phyloP scores from a whole-genome alignment of 2,888 invertebrate genomes.

The Eudasyphora cyanicolor region DNA sequence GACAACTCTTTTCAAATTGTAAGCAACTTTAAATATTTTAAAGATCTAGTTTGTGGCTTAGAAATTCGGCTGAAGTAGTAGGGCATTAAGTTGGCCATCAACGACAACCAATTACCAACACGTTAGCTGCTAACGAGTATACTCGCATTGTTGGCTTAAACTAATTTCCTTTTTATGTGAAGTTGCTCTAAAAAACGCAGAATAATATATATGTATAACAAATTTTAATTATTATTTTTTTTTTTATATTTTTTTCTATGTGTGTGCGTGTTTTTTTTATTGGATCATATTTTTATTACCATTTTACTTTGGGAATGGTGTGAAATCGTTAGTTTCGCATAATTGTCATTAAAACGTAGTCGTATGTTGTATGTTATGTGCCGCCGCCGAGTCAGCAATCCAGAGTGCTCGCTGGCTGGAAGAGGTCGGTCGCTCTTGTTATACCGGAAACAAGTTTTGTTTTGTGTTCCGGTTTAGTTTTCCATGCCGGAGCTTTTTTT shows the following conservation, averaged over 20 bases:
- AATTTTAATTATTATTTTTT: conserved; percentile 48
- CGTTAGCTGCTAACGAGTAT: no score
- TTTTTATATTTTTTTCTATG: not conserved
- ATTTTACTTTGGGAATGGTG: conserved; percentile 42
- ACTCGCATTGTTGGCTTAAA: not conserved
- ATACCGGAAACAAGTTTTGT: conserved; percentile 59
- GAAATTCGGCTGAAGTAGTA: not conserved
- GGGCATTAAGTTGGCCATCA: not conserved
- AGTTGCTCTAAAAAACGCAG: not conserved
- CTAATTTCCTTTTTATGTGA: not conserved
- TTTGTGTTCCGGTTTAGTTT: conserved; percentile 58
- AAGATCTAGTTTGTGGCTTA: no score
- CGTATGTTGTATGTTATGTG: not conserved
- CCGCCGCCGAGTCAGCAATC: no score
- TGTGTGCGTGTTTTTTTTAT: conserved; percentile 38
- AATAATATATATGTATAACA: conserved; percentile 42
- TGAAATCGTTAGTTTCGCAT: conserved; percentile 40
- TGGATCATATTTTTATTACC: conserved; percentile 40
- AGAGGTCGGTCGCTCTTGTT: conserved; percentile 50
- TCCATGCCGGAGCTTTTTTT: not conserved
- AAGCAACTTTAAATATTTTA: no score
- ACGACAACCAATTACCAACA: not conserved
- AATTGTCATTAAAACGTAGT: conserved; percentile 42
- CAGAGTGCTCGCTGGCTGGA: not conserved
- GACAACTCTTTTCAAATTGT: no score